Evolutionary conservation across 2,113 vertebrate species (phyloP).

Genomic region (Syrrhaptes paradoxus): DNA sequence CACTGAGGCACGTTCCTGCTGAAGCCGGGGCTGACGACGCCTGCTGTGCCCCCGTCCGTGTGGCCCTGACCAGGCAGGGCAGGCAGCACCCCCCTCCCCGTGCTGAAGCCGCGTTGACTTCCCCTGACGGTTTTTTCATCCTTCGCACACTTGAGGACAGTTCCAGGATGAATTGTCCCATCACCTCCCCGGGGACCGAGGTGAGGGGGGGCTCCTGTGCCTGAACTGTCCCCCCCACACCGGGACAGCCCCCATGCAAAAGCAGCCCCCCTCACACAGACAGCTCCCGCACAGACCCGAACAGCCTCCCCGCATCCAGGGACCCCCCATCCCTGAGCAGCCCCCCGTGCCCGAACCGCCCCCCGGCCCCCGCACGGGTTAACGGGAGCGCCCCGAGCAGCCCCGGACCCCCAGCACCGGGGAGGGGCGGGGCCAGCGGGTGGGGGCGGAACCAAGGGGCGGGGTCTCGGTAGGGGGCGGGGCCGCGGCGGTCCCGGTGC

Average conservation of each 20-base stretch:
- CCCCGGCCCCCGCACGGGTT: no score
- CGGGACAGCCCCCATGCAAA: background rate
- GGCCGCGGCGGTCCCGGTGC: background rate
- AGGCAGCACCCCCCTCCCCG: no score
- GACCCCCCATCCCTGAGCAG: no score
- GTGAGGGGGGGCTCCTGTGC: background rate
- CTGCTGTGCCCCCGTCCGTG: background rate
- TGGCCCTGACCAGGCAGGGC: no score
- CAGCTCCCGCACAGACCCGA: background rate
- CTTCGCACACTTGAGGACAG: no score
- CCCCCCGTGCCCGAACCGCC: no score
- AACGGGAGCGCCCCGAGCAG: no score
- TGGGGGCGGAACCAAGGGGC: no score
- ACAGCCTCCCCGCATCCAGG: background rate
- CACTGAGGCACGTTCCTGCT: no score
- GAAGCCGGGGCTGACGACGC: rapidly evolving
- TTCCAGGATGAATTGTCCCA: background rate
- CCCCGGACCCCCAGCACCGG: no score
- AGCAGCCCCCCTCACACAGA: background rate
- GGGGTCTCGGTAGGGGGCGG: background rate
- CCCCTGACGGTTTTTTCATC: background rate
- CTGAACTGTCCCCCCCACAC: no score
- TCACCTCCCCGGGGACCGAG: background rate
- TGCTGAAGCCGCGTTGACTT: background rate
- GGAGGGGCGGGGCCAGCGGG: background rate